These are phyloP conservation scores for Pipra filicauda DNA, from an alignment of 2,113 vertebrate species.

Conservation along the genomic window DNA sequence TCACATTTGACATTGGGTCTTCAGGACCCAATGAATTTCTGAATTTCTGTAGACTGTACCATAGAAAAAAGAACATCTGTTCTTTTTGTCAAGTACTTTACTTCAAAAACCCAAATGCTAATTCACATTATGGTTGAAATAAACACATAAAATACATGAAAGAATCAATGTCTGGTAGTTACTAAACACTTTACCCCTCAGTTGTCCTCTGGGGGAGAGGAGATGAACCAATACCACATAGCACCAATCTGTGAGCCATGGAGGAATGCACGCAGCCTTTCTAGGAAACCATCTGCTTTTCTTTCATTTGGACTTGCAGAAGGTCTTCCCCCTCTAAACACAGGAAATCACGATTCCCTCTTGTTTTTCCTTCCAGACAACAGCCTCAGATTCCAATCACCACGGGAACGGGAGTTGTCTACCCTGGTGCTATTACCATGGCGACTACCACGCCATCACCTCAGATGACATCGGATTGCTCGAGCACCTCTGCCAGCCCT, in stretches of 20 bases:
- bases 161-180: neutral
- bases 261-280: neutral
- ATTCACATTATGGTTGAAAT: neutral
- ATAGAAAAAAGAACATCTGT: neutral
- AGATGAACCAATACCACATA: neutral
- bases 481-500: constrained; percentile 95
- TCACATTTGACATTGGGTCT: neutral
- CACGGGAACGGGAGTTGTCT: constrained; percentile 93
- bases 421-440: constrained; percentile 95
- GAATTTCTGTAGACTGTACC: neutral
- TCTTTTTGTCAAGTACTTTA: neutral
- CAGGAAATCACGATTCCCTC: neutral
- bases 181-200: neutral
- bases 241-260: neutral
- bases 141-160: neutral
- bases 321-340: neutral
- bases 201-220: neutral
- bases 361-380: constrained; percentile 75
- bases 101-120: neutral
- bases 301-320: neutral
- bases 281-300: neutral
- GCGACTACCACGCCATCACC: constrained; percentile 94
- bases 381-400: constrained; percentile 97
- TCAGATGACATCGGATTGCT: constrained; percentile 99
- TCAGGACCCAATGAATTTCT: neutral